Evolutionary conservation across 2,113 vertebrate genomes (phyloP).

Genomic region (zebrafish (Danio rerio)): DNA sequence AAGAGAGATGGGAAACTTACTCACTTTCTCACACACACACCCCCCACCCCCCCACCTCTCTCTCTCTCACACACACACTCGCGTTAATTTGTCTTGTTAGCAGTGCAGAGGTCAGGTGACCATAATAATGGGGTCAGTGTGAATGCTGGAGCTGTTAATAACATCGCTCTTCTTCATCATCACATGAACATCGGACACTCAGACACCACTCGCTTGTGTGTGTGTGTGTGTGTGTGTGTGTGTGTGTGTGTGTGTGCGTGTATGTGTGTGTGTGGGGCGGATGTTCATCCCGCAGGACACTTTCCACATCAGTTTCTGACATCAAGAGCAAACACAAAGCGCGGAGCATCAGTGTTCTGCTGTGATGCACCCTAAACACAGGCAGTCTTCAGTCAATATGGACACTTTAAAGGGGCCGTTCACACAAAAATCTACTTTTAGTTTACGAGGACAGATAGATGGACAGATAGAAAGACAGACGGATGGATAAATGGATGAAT

Average conservation of each 20-base stretch:
- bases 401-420: no score
- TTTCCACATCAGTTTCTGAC: not conserved
- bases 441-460: no score
- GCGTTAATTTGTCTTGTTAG: not conserved
- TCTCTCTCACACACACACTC: not conserved
- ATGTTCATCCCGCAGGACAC: conserved; percentile 6
- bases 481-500: no score
- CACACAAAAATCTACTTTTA: no score
- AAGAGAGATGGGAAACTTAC: not conserved
- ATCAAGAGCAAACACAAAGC: no score
- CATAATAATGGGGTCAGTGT: not conserved
- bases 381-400: no score
- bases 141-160: conserved; percentile 7
- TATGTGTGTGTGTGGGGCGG: not conserved
- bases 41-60: not conserved
- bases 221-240: not conserved
- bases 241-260: no score
- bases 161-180: not conserved
- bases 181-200: not conserved
- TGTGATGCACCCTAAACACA: no score
- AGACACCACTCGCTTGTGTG: no score
- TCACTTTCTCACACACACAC: not conserved
- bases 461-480: no score
- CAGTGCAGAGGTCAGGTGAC: not conserved
- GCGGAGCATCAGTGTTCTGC: no score